Evolutionary conservation across 2,888 invertebrate species (phyloP), one percentile per base, ranked within the genome.

Genomic region (Nasonia oneida): DNA sequence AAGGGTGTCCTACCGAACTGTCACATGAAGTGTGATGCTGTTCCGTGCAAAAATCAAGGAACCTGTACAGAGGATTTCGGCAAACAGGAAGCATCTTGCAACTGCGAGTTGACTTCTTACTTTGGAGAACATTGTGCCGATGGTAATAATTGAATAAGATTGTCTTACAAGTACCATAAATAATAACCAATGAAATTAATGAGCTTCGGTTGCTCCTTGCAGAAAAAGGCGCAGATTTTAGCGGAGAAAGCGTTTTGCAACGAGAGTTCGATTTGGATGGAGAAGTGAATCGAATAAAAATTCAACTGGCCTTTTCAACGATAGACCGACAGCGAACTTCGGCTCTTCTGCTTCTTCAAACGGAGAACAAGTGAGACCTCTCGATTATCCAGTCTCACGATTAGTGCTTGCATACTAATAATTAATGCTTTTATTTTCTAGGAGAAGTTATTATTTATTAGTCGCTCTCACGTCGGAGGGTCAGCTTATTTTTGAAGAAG

Each of bases 161-260:
- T 39, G 39, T 39, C 39, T 39, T 50, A 78, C 73, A 75, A 42
- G 76, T 33, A 53, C n/a, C 73, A 12, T 2, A 3, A 8, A 29
- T 70, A 18, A 15, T 14, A 0, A 0, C 39, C 1, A 6, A 57
- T 5, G 5, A 15, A 57, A 53, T 53, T 4, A 4, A 4, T 0
- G 2, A 8, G 10, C 18, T 14, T 53, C 53, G 53, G 18, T 67
- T 29, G 8, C 2, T 33, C 8, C 23, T 15, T 64, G 4, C 87
- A 93, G 98, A 98, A 92, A 97, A 97, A 91, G 98, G 97, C 0
- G 98, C 98, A 0, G 97, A 97, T 90, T 98, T 98, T 89, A 97
- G 97, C 89, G 98, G 98, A 0, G 97, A 97, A 91, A 97, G 98
- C 29, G 96, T 96, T 87, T 93, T 98, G 64, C 96, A 97, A 91